Evolutionary conservation across 2,888 invertebrate genomes (phyloP), one percentile per base, ranked within the genome.

Genomic region (Archips xylosteana): DNA sequence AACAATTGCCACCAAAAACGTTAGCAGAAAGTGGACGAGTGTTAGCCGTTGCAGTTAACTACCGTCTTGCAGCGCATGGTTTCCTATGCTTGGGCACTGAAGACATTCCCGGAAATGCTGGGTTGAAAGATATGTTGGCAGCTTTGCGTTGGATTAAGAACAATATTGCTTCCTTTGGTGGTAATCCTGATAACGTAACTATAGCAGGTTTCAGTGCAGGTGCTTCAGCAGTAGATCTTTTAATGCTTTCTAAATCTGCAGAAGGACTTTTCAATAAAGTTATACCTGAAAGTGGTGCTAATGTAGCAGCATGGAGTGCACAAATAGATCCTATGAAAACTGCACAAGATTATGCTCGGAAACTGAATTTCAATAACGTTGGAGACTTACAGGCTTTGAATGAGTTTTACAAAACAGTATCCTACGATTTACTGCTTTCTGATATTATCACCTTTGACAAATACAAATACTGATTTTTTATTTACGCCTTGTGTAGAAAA

Each of bases 31-130:
- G 57, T 23, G 47, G 60, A 39, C 59, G 60, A 57, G 9, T 60
- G 23, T 10, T 71, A 2, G 71, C 57, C 42, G 74, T 76, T 2
- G 67, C 71, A 23, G 51, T 76, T 42, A 76, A 76, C 23, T 76
- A 76, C 32, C 69, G 76, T 34, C 47, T 75, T 2, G 76, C 70
- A 60, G 76, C 49, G 1, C 71, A 72, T 51, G 76, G 76, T 2
- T 76, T 75, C 54, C 49, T 76, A 13, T 76, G 76, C 34, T 36
- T 76, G 23, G 76, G 76, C 5, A 76, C 76, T 39, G 70, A 76
- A 67, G 70, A 66, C n/a, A 39, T 70, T n/a, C 76, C 76, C 4
- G 76, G 76, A 6, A 76, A 76, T 42, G 76, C 76, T 1, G 76
- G 74, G 1, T 5, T 60, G 12, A 63, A 70, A 51, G 70, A 74